Conservation (phyloP, 2,113 vertebrate species). For the Apaloderma vittatum region DNA sequence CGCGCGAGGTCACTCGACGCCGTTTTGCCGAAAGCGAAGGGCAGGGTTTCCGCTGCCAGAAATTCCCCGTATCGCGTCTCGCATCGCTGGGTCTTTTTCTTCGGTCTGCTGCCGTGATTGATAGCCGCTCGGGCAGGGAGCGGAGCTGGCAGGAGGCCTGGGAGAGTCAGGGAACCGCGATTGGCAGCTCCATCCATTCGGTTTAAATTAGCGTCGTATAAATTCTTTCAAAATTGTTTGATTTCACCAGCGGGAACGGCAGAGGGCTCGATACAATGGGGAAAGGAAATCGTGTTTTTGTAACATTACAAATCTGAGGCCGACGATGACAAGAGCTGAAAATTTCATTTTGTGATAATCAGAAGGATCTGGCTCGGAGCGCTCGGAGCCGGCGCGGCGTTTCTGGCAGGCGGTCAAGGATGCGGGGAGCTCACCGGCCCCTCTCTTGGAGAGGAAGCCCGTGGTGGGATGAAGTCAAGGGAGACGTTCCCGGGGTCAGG, state of each 20-base stretch:
- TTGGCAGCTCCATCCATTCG: not conserved
- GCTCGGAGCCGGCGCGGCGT: not conserved
- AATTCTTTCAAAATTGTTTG: conserved; percentile 48
- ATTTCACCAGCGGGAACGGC: conserved; percentile 41
- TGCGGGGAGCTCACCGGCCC: not conserved
- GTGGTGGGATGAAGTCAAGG: not conserved
- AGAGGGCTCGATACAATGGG: not conserved
- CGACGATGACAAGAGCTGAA: conserved; percentile 31
- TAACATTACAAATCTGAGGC: not conserved
- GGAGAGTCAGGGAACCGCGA: not conserved
- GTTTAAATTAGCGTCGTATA: conserved; percentile 54
- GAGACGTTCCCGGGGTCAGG: not conserved
- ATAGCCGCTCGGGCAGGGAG: not conserved
- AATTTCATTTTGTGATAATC: conserved; percentile 36
- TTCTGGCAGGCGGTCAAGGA: not conserved
- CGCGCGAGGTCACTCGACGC: not conserved
- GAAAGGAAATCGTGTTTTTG: conserved; percentile 44
- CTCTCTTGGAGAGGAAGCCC: not conserved
- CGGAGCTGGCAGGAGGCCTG: conserved; percentile 11
- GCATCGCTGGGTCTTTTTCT: not conserved
- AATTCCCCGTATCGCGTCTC: not conserved
- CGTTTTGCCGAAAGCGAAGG: rapidly evolving
- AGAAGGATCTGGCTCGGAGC: not conserved
- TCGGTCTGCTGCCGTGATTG: not conserved
- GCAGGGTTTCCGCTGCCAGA: not conserved